Evolutionary conservation across 2,888 invertebrate genomes (phyloP).

Genomic region (Melanchra persicariae): DNA sequence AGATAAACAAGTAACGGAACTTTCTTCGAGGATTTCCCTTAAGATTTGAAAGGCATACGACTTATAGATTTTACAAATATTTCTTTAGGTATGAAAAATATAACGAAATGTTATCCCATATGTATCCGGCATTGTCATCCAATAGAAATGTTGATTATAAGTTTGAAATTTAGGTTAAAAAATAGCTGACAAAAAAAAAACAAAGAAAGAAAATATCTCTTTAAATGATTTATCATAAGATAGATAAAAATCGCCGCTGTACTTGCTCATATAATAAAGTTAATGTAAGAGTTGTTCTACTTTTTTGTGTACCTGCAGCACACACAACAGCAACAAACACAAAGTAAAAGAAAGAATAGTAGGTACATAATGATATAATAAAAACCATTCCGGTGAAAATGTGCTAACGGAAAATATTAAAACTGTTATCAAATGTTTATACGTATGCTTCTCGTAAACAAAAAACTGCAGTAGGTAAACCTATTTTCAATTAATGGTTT

Average conservation of each 20-base stretch:
- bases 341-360: neutral
- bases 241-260: too few relatives aligned
- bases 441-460: neutral
- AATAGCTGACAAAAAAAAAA: too few relatives aligned
- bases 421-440: neutral
- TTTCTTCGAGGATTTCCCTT: conserved; percentile 21
- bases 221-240: too few relatives aligned
- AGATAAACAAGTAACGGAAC: conserved; percentile 1
- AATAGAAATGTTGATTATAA: neutral
- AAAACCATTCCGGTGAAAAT: too few relatives aligned
- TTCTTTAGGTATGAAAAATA: neutral
- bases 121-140: neutral
- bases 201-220: too few relatives aligned
- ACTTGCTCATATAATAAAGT: too few relatives aligned
- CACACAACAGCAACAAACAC: neutral
- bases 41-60: conserved; percentile 3
- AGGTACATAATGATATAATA: too few relatives aligned
- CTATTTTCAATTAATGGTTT: neutral
- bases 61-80: conserved; percentile 11
- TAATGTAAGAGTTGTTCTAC: too few relatives aligned
- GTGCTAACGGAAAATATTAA: neutral
- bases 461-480: neutral
- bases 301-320: too few relatives aligned
- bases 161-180: too few relatives aligned
- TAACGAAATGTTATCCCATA: neutral